Evolutionary conservation across 2,113 vertebrate genomes (phyloP).

Genomic region (Pseudorectes ferrugineus): DNA sequence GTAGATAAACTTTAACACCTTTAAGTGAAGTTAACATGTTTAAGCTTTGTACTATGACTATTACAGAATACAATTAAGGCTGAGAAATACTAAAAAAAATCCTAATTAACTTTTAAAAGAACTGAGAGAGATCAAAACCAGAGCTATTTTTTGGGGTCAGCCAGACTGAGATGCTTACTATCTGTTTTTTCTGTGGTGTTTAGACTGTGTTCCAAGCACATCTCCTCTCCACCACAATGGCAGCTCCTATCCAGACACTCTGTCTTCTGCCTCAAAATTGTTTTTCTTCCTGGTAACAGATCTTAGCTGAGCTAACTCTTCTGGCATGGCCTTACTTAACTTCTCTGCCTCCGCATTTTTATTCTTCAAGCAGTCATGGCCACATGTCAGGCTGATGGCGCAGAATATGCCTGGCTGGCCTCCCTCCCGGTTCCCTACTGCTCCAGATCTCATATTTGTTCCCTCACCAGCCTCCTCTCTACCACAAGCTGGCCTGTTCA

Average conservation of each 20-base stretch:
- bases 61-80: not conserved
- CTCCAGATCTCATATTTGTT: not conserved
- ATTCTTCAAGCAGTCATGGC: not conserved
- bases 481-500: not conserved
- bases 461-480: not conserved
- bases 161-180: not conserved
- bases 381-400: not conserved
- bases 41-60: not conserved
- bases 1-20: not conserved
- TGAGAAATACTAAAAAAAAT: not conserved
- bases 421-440: not conserved
- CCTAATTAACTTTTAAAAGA: not conserved
- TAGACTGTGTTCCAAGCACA: not conserved
- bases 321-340: not conserved
- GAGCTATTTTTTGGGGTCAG: not conserved
- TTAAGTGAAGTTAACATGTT: not conserved
- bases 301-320: not conserved
- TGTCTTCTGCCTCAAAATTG: not conserved
- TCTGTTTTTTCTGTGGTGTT: not conserved
- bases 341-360: not conserved
- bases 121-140: not conserved
- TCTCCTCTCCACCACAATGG: not conserved
- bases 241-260: not conserved
- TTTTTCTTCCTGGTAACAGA: not conserved
- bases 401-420: not conserved